Percentiles rank a stretch among this genome's conserved stretches.
These are phyloP conservation scores for Azorinus chamasolen DNA, from an alignment of 2,888 invertebrate genomes.

Conservation along the genomic window DNA sequence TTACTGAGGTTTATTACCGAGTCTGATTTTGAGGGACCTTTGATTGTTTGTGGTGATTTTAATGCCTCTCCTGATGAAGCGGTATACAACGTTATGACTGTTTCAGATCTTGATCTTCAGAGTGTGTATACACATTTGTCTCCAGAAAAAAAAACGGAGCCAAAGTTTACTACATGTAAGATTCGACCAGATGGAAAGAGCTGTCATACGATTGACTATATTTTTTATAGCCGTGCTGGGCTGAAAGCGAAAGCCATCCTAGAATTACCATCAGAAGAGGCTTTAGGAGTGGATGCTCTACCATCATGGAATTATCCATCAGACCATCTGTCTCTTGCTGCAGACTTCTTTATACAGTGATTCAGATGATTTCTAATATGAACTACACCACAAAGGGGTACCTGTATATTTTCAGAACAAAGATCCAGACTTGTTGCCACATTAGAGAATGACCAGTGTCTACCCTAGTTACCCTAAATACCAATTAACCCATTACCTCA, in stretches of 20 bases:
- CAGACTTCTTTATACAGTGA: slow-evolving; percentile 72
- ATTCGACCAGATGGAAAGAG: slow-evolving; percentile 89
- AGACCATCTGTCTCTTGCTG: slow-evolving; percentile 91
- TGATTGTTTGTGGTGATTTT: slow-evolving; percentile 92
- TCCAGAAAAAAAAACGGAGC: slow-evolving; percentile 88
- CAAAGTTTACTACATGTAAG: slow-evolving; percentile 93
- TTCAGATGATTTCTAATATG: too few relatives aligned
- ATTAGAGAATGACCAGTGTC: too few relatives aligned
- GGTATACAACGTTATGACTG: slow-evolving; percentile 89
- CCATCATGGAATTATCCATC: slow-evolving; percentile 91
- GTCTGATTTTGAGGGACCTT: slow-evolving; percentile 85
- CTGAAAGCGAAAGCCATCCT: slow-evolving; percentile 89
- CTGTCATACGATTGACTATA: slow-evolving; percentile 92
- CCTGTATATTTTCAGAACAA: too few relatives aligned
- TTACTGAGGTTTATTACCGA: slow-evolving; percentile 70
- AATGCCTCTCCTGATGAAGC: slow-evolving; percentile 92
- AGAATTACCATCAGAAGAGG: slow-evolving; percentile 89
- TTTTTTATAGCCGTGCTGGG: slow-evolving; percentile 86
- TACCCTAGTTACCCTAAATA: too few relatives aligned
- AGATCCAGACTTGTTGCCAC: too few relatives aligned
- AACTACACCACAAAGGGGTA: too few relatives aligned
- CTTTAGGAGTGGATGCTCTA: slow-evolving; percentile 90
- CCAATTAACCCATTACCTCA: too few relatives aligned
- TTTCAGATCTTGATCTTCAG: slow-evolving; percentile 71
- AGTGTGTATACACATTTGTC: slow-evolving; percentile 84